A percentile compares a stretch with the other conserved stretches of the same genome.
Evolutionary conservation across 2,888 invertebrate species (phyloP).

Genomic region (Zaprionus obscuricornis): DNA sequence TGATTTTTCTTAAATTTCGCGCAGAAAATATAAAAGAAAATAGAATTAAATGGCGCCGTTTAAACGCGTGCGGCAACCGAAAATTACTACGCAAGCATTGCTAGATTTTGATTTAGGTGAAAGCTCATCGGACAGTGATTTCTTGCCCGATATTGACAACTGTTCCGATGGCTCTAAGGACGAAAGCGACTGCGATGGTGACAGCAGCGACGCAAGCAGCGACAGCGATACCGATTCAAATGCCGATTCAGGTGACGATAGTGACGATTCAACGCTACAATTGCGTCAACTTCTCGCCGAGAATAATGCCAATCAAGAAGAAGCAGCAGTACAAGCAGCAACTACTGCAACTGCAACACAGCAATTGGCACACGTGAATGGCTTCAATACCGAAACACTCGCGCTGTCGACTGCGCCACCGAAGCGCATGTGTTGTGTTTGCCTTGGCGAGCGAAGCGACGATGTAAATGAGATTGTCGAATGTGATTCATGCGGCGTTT

Average conservation of each 20-base stretch:
- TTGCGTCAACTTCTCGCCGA: conserved; percentile 72
- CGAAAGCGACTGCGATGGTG: conserved; percentile 87
- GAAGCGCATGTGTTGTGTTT: conserved; percentile 95
- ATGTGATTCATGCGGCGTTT: conserved; percentile 97
- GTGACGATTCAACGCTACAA: conserved; percentile 78
- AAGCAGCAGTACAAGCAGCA: neutral
- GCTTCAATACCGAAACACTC: conserved; percentile 29
- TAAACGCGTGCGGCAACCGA: conserved; percentile 86
- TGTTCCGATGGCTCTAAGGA: conserved; percentile 82
- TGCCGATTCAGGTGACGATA: conserved; percentile 54
- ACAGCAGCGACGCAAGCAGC: conserved; percentile 71
- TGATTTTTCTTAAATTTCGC: conserved; percentile 17
- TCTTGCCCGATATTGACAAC: conserved; percentile 92
- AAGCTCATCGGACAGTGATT: conserved; percentile 97
- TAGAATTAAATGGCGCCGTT: conserved; percentile 69
- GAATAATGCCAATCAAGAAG: conserved; percentile 33
- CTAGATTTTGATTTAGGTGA: conserved; percentile 94
- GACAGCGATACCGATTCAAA: conserved; percentile 71
- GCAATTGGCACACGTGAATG: conserved; percentile 38
- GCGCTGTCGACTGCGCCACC: conserved; percentile 84
- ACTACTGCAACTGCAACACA: conserved; percentile 10
- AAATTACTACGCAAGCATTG: conserved; percentile 87
- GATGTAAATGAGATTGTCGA: conserved; percentile 98
- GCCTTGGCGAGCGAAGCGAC: conserved; percentile 95
- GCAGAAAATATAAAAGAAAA: conserved; percentile 24